Conservation (phyloP, 2,888 invertebrate genomes). For the Tuberolachnus salignus region DNA sequence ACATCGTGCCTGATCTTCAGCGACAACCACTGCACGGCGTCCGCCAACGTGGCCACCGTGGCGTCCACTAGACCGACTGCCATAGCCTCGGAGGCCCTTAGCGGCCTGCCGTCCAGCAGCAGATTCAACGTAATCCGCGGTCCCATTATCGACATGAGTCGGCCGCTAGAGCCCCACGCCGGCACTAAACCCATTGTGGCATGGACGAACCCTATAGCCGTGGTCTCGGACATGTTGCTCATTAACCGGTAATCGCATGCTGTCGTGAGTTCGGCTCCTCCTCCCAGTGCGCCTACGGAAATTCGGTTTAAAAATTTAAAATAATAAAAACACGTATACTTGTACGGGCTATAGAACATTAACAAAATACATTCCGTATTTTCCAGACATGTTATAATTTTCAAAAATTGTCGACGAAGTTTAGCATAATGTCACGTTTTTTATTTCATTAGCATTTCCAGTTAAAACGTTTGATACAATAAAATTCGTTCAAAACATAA, state of each 20-base stretch:
- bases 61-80: conserved; percentile 63
- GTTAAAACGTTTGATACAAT: no score
- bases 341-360: no score
- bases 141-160: conserved; percentile 63
- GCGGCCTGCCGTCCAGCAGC: conserved; percentile 61
- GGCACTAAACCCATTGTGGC: conserved; percentile 64
- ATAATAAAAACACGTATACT: no score
- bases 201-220: conserved; percentile 65
- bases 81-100: conserved; percentile 62
- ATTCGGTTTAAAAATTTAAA: no score
- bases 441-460: no score
- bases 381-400: no score
- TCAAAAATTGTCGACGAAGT: no score
- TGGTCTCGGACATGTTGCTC: conserved; percentile 59
- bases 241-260: conserved; percentile 65
- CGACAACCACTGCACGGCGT: conserved; percentile 62
- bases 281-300: conserved; percentile 64
- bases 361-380: no score
- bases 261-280: conserved; percentile 66
- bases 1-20: conserved; percentile 60
- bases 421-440: no score
- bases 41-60: conserved; percentile 60
- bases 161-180: conserved; percentile 66
- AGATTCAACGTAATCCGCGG: conserved; percentile 63
- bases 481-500: no score